These are phyloP conservation scores for Erpetoichthys calabaricus DNA, from an alignment of 2,797 vertebrate species.

Conservation along the genomic window DNA sequence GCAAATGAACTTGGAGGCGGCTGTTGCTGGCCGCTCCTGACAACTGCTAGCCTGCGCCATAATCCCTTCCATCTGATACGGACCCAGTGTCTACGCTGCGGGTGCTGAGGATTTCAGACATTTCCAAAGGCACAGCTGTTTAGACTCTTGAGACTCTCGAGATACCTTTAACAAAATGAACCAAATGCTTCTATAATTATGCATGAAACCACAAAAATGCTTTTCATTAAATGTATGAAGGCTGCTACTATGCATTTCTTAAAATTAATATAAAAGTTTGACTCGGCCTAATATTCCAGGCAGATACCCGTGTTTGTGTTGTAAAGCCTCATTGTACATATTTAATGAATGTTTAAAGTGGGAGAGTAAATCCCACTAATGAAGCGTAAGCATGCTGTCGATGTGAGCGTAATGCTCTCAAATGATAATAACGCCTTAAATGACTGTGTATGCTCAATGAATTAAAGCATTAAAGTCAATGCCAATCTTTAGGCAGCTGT, in stretches of 20 bases:
- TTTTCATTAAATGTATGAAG: conserved; percentile 4
- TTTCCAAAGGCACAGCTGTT: conserved; percentile 25
- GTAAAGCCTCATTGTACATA: too few species aligned
- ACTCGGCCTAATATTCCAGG: conserved; percentile 14
- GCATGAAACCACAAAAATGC: background rate
- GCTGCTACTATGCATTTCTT: background rate
- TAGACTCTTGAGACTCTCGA: conserved; percentile 18
- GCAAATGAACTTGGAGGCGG: conserved; percentile 15
- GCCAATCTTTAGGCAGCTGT: too few species aligned
- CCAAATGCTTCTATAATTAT: conserved; percentile 6
- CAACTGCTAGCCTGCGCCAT: conserved; percentile 28
- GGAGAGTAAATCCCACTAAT: too few species aligned
- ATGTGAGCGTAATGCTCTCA: too few species aligned
- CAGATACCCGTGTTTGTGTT: conserved; percentile 6
- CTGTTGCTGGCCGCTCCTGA: conserved; percentile 24
- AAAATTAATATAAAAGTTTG: background rate
- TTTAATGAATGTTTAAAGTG: too few species aligned
- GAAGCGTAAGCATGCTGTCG: too few species aligned
- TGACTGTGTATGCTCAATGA: too few species aligned
- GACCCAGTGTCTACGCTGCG: conserved; percentile 8
- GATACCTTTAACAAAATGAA: conserved; percentile 11
- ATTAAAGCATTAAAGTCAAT: too few species aligned
- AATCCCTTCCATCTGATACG: conserved; percentile 28
- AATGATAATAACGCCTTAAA: too few species aligned
- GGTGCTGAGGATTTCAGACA: conserved; percentile 6